These are phyloP conservation scores for Melinaea marsaeus DNA, from an alignment of 2,888 invertebrate species.

Conservation along the genomic window DNA sequence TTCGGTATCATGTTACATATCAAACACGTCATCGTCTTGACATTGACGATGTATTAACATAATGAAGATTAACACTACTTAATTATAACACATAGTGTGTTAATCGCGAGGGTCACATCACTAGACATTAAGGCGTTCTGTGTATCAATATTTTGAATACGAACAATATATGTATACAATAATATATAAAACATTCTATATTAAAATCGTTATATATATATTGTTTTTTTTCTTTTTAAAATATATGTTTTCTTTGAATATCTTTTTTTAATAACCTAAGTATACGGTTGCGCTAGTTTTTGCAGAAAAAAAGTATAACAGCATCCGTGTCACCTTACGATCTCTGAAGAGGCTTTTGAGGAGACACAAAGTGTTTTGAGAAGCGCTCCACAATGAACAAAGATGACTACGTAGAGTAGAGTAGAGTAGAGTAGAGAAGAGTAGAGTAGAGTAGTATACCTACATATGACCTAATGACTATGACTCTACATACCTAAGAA, in stretches of 20 bases:
- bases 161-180: no score
- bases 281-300: conserved; percentile 14
- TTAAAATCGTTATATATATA: no score
- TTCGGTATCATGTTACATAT: neutral
- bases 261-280: neutral
- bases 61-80: conserved; percentile 1
- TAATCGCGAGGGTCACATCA: neutral
- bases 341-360: conserved; percentile 51
- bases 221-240: no score
- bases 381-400: conserved; percentile 49
- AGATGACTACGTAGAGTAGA: conserved; percentile 41
- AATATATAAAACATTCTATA: no score
- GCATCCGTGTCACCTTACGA: conserved; percentile 31
- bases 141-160: no score
- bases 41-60: conserved; percentile 2
- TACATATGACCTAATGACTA: neutral
- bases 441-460: neutral
- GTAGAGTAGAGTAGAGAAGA: conserved; percentile 35
- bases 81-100: neutral
- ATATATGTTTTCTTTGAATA: no score
- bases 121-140: no score
- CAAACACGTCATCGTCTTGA: neutral
- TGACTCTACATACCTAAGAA: no score
- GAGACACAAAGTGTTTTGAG: conserved; percentile 53
- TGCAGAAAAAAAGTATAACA: conserved; percentile 27